Base-by-base conservation (phyloP, 2,113 vertebrate genomes). In the Scortum barcoo region DNA sequence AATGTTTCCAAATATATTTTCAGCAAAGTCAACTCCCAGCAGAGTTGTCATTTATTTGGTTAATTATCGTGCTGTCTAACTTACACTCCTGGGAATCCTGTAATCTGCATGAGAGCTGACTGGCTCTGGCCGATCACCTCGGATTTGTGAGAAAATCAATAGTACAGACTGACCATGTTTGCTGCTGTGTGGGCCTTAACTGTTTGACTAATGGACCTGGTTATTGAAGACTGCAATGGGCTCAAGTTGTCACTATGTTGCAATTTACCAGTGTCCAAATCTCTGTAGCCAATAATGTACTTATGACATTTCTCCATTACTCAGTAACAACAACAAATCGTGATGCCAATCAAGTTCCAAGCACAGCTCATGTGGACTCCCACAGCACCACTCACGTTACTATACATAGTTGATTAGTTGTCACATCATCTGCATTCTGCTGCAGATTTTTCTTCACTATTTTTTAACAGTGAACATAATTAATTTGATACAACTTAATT, bases 141-240 rank as follows among this genome's bases (percentile, higher is more conserved):
- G 65, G 87, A 89, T 94, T 91, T 92, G 89, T 84, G 81, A 88
- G 71, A 67, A 89, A 91, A 94, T 94, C 92, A 90, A 93, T 94
- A 90, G 67, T 60, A 71, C 81, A 89, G 85, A 65, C 83, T 53
- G 76, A 73, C 78, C 73, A 70, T 81, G 83, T 81, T 74, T 80
- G 87, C 63, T 78, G 83, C 77, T 72, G 88, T 77, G 74, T 89
- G 79, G 78, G 68, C 80, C 76, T 72, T 76, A 90, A 85, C 44
- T 1, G 70, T 77, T 84, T 86, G 84, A 89, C 73, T 88, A 90
- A 92, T 91, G 84, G 80, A 69, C 19, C 40, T 69, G 87, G 85
- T 67, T 87, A 89, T 58, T 89, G 82, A 87, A 73, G 81, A 88
- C 80, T 50, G 38, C 1, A 60, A 83, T 88, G 79, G 77, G 75